phyloP scores from a whole-genome alignment of 1,140 invertebrate species.

The Sitodiplosis mosellana region DNA sequence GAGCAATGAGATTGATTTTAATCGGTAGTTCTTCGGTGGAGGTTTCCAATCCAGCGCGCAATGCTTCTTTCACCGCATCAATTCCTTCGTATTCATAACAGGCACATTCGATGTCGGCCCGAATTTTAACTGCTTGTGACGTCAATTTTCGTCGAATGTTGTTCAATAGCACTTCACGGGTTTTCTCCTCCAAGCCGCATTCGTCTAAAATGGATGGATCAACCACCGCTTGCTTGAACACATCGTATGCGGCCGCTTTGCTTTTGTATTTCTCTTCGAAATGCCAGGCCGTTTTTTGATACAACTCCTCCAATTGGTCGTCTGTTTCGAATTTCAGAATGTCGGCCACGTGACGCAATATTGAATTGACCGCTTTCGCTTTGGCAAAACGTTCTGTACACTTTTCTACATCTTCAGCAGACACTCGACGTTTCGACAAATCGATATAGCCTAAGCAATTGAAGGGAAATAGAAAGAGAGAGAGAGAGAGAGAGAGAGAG shows the following conservation, averaged over 20 bases:
- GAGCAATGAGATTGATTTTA: slow-evolving; percentile 97
- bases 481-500: background rate
- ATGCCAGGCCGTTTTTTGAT: slow-evolving; percentile 95
- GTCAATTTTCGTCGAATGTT: slow-evolving; percentile 95
- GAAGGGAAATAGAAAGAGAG: too few relatives aligned
- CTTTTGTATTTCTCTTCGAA: slow-evolving; percentile 98
- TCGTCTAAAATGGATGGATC: slow-evolving; percentile 90
- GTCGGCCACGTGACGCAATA: slow-evolving; percentile 92
- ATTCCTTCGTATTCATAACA: slow-evolving; percentile 99
- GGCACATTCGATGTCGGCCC: slow-evolving; percentile 94
- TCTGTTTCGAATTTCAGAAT: slow-evolving; percentile 79
- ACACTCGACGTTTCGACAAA: slow-evolving; percentile 95
- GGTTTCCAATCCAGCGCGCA: slow-evolving; percentile 78
- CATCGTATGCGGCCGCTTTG: slow-evolving; percentile 86
- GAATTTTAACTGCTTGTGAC: slow-evolving; percentile 94
- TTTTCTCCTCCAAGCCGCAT: slow-evolving; percentile 83
- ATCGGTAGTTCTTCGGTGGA: slow-evolving; percentile 89
- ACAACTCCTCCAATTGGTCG: slow-evolving; percentile 86
- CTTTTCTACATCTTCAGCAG: slow-evolving; percentile 92
- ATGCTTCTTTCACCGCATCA: slow-evolving; percentile 90
- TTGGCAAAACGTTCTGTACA: slow-evolving; percentile 98
- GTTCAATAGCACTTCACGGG: slow-evolving; percentile 78
- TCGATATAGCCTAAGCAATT: slow-evolving; percentile 98
- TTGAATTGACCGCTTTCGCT: slow-evolving; percentile 97
- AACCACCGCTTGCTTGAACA: slow-evolving; percentile 93